Evolutionary conservation across 2,888 invertebrate genomes (phyloP), one percentile per base, ranked within the genome.

Genomic region (Leptinotarsa rubiginosa): DNA sequence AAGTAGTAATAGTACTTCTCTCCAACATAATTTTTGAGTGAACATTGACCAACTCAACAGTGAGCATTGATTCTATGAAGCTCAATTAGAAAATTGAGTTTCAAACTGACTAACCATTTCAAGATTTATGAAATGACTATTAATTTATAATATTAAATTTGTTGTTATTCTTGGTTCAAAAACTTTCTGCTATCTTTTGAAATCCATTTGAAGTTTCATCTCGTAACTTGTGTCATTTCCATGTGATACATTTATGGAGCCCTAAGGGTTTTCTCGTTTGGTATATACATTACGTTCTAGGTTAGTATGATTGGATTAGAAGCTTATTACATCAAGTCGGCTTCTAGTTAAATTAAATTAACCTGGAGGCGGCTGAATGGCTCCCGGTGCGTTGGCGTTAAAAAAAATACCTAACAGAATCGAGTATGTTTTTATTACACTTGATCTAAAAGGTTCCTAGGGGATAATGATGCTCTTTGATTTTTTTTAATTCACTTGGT

Each of bases 291-390:
- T 68, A 41, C 41, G 41, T 41, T 69, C 69, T 20, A 20, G 47
- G 22, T 65, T n/a, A 70, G 64, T 31, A 64, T 65, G 62, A 70
- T 70, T 64, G 64, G 47, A 49, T 70, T 64, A 70, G 50, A 64
- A 64, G 50, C 64, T 49, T 70, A 70, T 70, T 64, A 62, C 56
- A 62, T 64, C 62, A 64, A 70, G 64, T 64, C 25, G 18, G 64
- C 64, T 64, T 70, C 47, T 62, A 59, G 64, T 64, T 65, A 64
- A 70, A 50, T 50, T 70, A 20, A 62, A 70, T 70, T 64, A 70
- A 20, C 50, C n/a, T 22, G 64, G 13, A 70, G 25, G 20, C 64
- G 49, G 16, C 62, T 62, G 31, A 62, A 62, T 62, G n/a, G 62
- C 16, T 62, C 25, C 4, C n/a, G 16, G 5, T 41, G 41, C 62